Percentiles rank a stretch among this genome's conserved stretches.
Evolutionary conservation across 2,888 invertebrate species (phyloP).

Genomic region (Myopa testacea): DNA sequence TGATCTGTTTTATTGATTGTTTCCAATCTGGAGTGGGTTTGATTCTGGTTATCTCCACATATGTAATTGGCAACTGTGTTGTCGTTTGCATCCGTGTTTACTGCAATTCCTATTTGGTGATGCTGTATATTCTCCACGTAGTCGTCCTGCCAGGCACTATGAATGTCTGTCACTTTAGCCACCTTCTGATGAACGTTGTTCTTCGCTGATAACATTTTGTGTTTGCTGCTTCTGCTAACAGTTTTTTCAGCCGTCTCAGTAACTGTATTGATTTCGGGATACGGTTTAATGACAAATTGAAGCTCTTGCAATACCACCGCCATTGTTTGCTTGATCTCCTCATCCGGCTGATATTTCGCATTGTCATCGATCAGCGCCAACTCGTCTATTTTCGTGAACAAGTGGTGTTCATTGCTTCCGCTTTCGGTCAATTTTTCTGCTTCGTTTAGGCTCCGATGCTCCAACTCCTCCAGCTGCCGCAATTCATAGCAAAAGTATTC

Average conservation of each 20-base stretch:
- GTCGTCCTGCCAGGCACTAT: conserved; percentile 64
- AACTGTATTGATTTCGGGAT: conserved; percentile 45
- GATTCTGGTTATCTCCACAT: background rate
- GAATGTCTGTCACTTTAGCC: conserved; percentile 61
- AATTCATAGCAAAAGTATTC: conserved; percentile 94
- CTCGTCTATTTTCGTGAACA: conserved; percentile 67
- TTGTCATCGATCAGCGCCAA: conserved; percentile 75
- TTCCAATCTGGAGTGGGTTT: background rate
- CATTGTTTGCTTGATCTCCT: conserved; percentile 83
- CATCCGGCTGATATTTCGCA: conserved; percentile 72
- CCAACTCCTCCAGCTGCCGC: conserved; percentile 87
- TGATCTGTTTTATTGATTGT: background rate
- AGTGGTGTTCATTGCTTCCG: conserved; percentile 47
- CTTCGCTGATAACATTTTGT: conserved; percentile 34
- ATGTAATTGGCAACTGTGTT: background rate
- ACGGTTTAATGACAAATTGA: conserved; percentile 74
- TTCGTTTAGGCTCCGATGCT: conserved; percentile 73
- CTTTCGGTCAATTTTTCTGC: conserved; percentile 17
- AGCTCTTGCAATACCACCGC: conserved; percentile 82
- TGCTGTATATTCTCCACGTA: conserved; percentile 53
- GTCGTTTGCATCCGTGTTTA: background rate
- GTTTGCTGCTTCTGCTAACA: background rate
- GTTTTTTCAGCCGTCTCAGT: conserved; percentile 48
- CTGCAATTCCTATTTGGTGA: background rate
- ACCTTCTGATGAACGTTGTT: conserved; percentile 55